These are phyloP conservation scores for Apocheima hispidaria DNA, from an alignment of 2,888 invertebrate genomes.

Conservation along the genomic window DNA sequence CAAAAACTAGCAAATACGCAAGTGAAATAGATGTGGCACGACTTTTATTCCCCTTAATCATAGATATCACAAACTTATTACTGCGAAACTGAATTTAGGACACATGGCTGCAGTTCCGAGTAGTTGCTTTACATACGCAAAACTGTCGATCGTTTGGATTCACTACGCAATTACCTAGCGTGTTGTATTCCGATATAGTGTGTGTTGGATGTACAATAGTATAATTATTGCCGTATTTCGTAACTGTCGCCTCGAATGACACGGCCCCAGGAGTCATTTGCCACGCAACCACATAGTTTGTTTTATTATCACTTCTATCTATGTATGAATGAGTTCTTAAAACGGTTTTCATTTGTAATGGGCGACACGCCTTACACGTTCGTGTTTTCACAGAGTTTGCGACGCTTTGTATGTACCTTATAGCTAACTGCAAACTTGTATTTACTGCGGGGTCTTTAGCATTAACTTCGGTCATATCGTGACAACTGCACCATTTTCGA, in stretches of 20 bases:
- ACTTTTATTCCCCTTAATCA: too few relatives aligned
- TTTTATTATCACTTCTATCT: conserved; percentile 56
- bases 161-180: conserved; percentile 58
- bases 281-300: conserved; percentile 87
- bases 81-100: background rate
- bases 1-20: too few relatives aligned
- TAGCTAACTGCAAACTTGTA: conserved; percentile 74
- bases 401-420: conserved; percentile 58
- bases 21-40: too few relatives aligned
- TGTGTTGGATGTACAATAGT: conserved; percentile 84
- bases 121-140: conserved; percentile 56
- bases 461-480: conserved; percentile 65
- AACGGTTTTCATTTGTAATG: conserved; percentile 79
- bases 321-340: conserved; percentile 72
- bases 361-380: conserved; percentile 76
- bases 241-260: conserved; percentile 88
- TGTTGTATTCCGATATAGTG: conserved; percentile 59
- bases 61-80: background rate
- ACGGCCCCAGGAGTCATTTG: conserved; percentile 87
- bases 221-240: conserved; percentile 67
- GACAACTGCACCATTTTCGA: conserved; percentile 92
- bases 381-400: conserved; percentile 54
- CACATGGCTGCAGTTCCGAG: background rate
- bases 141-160: conserved; percentile 55
- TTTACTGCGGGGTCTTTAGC: conserved; percentile 68